Evolutionary conservation across 2,888 invertebrate species (phyloP), one percentile per base, ranked within the genome.

Genomic region (Cheilosia urbana): DNA sequence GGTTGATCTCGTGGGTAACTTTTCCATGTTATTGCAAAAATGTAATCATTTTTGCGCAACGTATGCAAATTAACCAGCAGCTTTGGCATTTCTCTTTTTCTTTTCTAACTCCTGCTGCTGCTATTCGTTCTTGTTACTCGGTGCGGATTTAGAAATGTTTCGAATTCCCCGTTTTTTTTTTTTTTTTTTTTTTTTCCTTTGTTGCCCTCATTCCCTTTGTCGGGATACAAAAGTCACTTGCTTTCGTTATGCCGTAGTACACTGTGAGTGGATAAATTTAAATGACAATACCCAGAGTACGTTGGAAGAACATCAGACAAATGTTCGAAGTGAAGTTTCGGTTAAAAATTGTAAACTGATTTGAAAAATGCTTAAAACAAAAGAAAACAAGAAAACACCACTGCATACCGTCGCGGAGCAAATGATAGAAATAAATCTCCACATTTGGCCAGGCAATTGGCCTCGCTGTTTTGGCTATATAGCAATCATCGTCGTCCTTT

Each of bases 401-500:
- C 11, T 27, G 27, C 27, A 27, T 27, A 27, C 17, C n/a, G 45
- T n/a, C 53, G 75, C 27, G 55, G 89, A 90, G 90, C 89, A 90
- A 90, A 90, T 90, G 90, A 90, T 89, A 89, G 89, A 90, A 90
- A 91, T 90, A 91, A 91, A 90, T 91, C 89, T 88, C 88, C 85
- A 87, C 85, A 88, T 85, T 60, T 68, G 68, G 76, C 72, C 49
- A 51, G 77, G 68, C 75, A 87, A 77, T 73, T 71, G 76, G 77
- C 63, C 72, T 73, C 73, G 19, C 45, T 17, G 24, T 80, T 69
- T 47, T 80, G 58, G 69, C 83, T 69, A 65, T 69, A 65, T 55
- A 40, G 49, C 58, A 76, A 75, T 84, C 75, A 71, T 72, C 71
- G 55, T 65, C 40, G 63, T 40, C 47, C 37, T 57, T 62, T 49